phyloP scores from a whole-genome alignment of 1,140 invertebrate genomes.

The Drosophila sp. region DNA sequence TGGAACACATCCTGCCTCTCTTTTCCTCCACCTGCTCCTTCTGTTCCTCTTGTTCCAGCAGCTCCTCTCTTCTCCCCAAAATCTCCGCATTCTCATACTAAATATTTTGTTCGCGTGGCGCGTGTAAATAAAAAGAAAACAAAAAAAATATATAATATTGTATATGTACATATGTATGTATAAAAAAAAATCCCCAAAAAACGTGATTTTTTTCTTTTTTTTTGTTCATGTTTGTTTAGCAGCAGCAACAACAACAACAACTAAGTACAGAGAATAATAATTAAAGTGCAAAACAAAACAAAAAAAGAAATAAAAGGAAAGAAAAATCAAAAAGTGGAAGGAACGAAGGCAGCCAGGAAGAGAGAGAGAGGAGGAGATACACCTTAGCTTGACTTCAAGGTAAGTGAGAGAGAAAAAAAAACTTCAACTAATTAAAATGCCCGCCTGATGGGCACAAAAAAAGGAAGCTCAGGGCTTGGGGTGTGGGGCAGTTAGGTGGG shows the following conservation, averaged over 20 bases:
- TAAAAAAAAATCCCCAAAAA: background rate
- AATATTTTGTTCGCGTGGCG: constrained; percentile 18
- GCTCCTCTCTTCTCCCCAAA: background rate
- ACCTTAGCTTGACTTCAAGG: constrained; percentile 46
- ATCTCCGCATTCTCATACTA: background rate
- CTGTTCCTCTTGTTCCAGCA: background rate
- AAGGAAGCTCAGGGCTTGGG: background rate
- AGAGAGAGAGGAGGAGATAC: background rate
- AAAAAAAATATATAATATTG: background rate
- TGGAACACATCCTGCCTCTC: constrained; percentile 3
- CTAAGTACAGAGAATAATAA: background rate
- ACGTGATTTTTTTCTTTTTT: constrained; percentile 13
- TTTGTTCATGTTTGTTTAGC: constrained; percentile 16
- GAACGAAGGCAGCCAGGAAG: background rate
- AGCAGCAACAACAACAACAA: background rate
- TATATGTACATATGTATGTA: too few species aligned
- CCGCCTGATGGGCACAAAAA: constrained; percentile 2
- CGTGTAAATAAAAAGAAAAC: constrained; percentile 29
- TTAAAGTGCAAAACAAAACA: constrained; percentile 3
- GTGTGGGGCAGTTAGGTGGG: background rate
- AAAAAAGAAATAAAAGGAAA: constrained; percentile 1
- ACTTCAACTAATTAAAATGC: constrained; percentile 49
- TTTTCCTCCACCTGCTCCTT: background rate
- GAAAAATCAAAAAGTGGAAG: background rate
- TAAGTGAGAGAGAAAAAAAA: constrained; percentile 21